A percentile compares a stretch with the other conserved stretches of the same genome.
phyloP scores from a whole-genome alignment of 92 coral and sea anemone genomes.

The Epizoanthus stellaris region DNA sequence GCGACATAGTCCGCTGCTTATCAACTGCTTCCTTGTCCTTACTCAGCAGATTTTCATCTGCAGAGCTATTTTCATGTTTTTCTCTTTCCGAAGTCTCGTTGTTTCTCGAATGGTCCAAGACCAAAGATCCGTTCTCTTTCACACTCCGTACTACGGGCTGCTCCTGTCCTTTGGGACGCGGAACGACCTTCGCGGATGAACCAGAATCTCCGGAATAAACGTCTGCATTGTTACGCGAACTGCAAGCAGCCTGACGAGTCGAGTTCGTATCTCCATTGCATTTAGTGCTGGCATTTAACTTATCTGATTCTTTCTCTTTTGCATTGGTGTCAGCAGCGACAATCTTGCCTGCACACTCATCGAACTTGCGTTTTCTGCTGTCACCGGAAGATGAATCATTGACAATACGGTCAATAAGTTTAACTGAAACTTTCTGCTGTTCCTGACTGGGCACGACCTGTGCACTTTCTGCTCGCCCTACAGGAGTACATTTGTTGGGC shows the following conservation, averaged over 20 bases:
- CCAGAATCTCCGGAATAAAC: neutral
- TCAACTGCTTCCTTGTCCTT: neutral
- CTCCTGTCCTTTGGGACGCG: neutral
- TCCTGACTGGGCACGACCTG: slow-evolving; percentile 16
- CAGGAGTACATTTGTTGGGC: slow-evolving; percentile 32
- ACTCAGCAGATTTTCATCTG: neutral
- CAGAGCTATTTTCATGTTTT: neutral
- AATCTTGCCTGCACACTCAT: slow-evolving; percentile 11
- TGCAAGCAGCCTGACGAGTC: neutral
- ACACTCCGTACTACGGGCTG: neutral
- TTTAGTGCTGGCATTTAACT: neutral
- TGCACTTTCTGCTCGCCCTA: slow-evolving; percentile 9
- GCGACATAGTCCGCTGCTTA: neutral
- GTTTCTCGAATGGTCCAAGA: neutral
- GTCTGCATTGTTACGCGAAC: neutral
- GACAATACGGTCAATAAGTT: neutral
- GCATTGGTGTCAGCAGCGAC: slow-evolving; percentile 28
- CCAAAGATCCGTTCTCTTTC: neutral
- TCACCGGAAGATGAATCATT: slow-evolving; percentile 1
- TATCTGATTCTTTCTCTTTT: neutral
- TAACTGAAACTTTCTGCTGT: slow-evolving; percentile 43
- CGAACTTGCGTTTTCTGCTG: slow-evolving; percentile 33
- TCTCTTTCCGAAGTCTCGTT: neutral
- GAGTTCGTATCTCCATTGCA: slow-evolving; percentile 4
- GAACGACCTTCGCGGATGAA: neutral